Base-by-base conservation (phyloP, 2,113 vertebrate genomes). In the Heloderma charlesbogerti region DNA sequence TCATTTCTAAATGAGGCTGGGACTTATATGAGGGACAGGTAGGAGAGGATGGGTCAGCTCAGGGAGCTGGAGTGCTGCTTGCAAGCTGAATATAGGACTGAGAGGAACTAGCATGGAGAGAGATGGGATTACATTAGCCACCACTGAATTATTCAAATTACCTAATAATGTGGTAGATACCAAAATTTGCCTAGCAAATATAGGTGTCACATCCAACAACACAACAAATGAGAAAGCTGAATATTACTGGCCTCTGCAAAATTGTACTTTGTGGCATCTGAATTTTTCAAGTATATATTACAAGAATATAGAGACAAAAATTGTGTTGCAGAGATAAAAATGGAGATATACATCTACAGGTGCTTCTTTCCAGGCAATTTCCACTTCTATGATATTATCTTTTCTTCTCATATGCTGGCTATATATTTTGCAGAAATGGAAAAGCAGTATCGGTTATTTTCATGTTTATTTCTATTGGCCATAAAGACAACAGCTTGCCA, bases 1-100 rank as follows among this genome's bases (percentile, higher is more conserved):
- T 45, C 79, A 83, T 81, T 85, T 91, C n/a, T 91, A 94, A 93
- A 90, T 84, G 10, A 66, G 7, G 57, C 67, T 87, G 37, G 10
- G 57, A 78, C n/a, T 67, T 86, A 63, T 15, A 84, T 34, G 72
- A 54, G 12, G 29, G 54, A 4, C 37, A 54, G 80, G 43, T n/a
- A 74, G n/a, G 5, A 78, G n/a, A 90, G 7, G 37, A 40, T 60
- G 80, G n/a, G 37, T 84, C 71, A 67, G 29, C 69, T 45, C 8
- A 79, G 69, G 66, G 27, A 37, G 71, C 57, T 69, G 34, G 48
- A 37, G 54, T 79, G 34, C 66, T 48, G 7, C 57, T 83, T 91
- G 15, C 27, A 88, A 25, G 60, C n/a, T 22, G 82, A 69, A 84
- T 57, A 15, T 60, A 63, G 18, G 20, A 34, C 43, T 86, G n/a